Percentiles rank a stretch among this genome's conserved stretches.
Evolutionary conservation across 2,888 invertebrate species (phyloP).

Genomic region (Caenorhabditis sp.): DNA sequence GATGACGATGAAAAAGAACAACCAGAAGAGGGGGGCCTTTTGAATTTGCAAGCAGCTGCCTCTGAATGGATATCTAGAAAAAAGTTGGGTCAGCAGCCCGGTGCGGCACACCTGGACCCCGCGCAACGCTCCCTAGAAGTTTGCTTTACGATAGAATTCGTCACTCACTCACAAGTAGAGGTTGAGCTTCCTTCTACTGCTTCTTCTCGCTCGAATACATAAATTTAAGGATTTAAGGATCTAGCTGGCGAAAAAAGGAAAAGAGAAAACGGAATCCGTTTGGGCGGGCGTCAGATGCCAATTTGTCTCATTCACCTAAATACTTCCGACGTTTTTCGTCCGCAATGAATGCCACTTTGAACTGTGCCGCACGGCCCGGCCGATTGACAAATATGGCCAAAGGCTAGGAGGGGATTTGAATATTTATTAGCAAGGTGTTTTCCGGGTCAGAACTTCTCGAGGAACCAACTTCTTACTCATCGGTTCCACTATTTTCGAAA

Average conservation of each 20-base stretch:
- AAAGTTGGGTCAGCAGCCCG: neutral
- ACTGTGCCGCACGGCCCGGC: conserved; percentile 50
- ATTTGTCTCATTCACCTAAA: conserved; percentile 63
- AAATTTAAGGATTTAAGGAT: neutral
- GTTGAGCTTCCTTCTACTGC: no score
- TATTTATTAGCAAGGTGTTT: conserved; percentile 45
- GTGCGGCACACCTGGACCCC: conserved; percentile 1
- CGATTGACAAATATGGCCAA: conserved; percentile 47
- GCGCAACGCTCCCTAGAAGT: neutral
- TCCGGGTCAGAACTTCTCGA: conserved; percentile 1
- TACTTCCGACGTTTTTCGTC: conserved; percentile 46
- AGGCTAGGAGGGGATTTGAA: conserved; percentile 27
- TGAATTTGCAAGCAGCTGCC: conserved; percentile 25
- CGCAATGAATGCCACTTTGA: conserved; percentile 53
- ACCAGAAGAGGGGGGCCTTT: conserved; percentile 5
- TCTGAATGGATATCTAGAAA: neutral
- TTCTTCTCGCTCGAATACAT: neutral
- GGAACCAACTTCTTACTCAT: neutral
- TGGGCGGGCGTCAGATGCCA: conserved; percentile 31
- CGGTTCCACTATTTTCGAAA: neutral
- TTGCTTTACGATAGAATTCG: neutral
- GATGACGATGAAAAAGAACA: conserved; percentile 24
- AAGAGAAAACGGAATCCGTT: conserved; percentile 10
- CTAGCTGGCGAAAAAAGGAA: conserved; percentile 12
- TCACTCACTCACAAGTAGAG: neutral